phyloP scores from a whole-genome alignment of 37 sponge, comb jelly and placozoan genomes.

The Lycopodina hypogea region DNA sequence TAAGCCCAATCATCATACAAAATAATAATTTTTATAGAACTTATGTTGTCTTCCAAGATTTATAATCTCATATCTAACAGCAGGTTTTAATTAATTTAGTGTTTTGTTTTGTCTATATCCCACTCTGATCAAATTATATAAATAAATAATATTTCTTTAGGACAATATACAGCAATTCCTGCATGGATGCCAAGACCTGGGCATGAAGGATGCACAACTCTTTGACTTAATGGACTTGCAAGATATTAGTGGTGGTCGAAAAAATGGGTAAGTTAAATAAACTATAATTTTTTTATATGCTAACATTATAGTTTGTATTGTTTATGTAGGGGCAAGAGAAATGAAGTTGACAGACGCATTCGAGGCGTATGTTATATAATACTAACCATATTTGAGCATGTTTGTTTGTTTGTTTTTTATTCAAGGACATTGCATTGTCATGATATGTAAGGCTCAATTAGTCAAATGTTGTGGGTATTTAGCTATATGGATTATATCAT shows the following conservation, averaged over 20 bases:
- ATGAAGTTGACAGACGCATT: conserved; percentile 42
- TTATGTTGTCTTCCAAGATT: background rate
- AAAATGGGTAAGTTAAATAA: conserved; percentile 30
- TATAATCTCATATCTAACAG: background rate
- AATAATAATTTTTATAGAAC: too few species aligned
- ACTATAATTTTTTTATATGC: too few species aligned
- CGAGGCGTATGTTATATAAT: conserved; percentile 47
- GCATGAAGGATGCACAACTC: conserved; percentile 69
- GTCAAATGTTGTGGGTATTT: too few species aligned
- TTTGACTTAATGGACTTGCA: conserved; percentile 87
- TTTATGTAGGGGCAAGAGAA: conserved; percentile 35
- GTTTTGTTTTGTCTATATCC: too few species aligned
- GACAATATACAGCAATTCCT: conserved; percentile 84
- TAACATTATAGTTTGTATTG: background rate
- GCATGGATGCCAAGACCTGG: conserved; percentile 58
- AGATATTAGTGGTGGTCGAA: conserved; percentile 9
- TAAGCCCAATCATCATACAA: background rate
- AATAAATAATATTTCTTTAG: conserved; percentile 17
- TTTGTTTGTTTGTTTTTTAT: too few species aligned
- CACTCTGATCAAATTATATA: too few species aligned
- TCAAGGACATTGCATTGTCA: too few species aligned
- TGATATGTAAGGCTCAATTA: too few species aligned
- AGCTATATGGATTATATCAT: too few species aligned
- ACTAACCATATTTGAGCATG: too few species aligned
- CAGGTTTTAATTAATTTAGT: too few species aligned